Evolutionary conservation across 2,113 vertebrate species (phyloP).

Genomic region (Alces alces): DNA sequence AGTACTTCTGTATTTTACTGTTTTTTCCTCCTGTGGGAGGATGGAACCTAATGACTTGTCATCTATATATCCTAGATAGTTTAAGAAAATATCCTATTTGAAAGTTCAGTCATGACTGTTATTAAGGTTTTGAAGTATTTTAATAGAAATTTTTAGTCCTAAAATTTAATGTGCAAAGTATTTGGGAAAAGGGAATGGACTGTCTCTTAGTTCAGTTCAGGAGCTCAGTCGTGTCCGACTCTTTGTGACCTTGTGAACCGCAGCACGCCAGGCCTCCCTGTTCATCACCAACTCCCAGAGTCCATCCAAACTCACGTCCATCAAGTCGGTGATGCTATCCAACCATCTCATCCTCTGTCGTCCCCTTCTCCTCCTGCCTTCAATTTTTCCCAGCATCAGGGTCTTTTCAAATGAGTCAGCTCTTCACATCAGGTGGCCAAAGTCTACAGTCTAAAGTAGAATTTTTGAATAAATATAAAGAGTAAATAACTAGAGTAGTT

Average conservation of each 20-base stretch:
- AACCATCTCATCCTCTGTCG: too few relatives aligned
- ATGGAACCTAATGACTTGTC: neutral
- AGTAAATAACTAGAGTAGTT: neutral
- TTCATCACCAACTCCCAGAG: too few relatives aligned
- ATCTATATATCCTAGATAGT: neutral
- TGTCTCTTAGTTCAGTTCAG: neutral
- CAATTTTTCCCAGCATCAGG: too few relatives aligned
- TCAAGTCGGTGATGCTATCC: too few relatives aligned
- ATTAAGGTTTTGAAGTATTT: conserved; percentile 17
- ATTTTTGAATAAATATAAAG: neutral
- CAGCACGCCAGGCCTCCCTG: too few relatives aligned
- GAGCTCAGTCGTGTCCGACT: too few relatives aligned
- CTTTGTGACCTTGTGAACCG: too few relatives aligned
- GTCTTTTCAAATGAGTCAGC: too few relatives aligned
- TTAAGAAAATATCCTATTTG: conserved; percentile 19
- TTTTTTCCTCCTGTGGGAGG: neutral
- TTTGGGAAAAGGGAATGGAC: neutral
- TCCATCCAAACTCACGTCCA: too few relatives aligned
- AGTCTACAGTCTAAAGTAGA: neutral
- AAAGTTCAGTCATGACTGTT: neutral
- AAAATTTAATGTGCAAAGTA: conserved; percentile 14
- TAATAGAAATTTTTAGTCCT: conserved; percentile 10
- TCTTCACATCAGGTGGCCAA: too few relatives aligned
- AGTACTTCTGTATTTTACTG: neutral
- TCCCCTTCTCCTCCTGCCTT: too few relatives aligned